phyloP scores from a whole-genome alignment of 1,140 invertebrate species.

The Bombus picipes region DNA sequence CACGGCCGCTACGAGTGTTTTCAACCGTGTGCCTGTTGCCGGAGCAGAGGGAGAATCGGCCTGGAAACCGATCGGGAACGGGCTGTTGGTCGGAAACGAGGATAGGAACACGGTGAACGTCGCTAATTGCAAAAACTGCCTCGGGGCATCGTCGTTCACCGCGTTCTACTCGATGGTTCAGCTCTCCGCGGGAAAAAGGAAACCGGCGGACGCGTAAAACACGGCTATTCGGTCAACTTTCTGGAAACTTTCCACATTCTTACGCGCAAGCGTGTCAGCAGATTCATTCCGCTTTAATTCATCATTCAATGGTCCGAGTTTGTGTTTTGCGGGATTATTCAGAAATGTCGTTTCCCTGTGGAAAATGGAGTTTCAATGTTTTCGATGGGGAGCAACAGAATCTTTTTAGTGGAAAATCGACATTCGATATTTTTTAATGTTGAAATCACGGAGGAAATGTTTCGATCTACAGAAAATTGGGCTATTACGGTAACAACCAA shows the following conservation, averaged over 20 bases:
- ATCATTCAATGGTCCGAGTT: not conserved
- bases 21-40: not conserved
- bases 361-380: too few species aligned
- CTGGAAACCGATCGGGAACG: constrained; percentile 36
- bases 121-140: constrained; percentile 71
- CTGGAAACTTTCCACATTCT: not conserved
- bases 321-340: not conserved
- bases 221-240: constrained; percentile 19
- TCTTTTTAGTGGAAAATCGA: too few species aligned
- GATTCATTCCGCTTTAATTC: too few species aligned
- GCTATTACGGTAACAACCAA: too few species aligned
- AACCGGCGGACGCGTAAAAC: constrained; percentile 14
- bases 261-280: not conserved
- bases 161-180: not conserved
- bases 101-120: not conserved
- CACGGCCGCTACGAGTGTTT: constrained; percentile 36
- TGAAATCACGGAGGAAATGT: too few species aligned
- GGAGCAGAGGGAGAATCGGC: constrained; percentile 1
- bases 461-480: too few species aligned
- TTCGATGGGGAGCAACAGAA: too few species aligned
- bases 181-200: constrained; percentile 13
- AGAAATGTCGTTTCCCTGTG: too few species aligned
- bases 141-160: constrained; percentile 38
- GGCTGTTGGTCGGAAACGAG: not conserved
- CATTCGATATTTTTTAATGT: too few species aligned